Conservation (phyloP, 1,140 invertebrate species). For the Danaus plexippus region DNA sequence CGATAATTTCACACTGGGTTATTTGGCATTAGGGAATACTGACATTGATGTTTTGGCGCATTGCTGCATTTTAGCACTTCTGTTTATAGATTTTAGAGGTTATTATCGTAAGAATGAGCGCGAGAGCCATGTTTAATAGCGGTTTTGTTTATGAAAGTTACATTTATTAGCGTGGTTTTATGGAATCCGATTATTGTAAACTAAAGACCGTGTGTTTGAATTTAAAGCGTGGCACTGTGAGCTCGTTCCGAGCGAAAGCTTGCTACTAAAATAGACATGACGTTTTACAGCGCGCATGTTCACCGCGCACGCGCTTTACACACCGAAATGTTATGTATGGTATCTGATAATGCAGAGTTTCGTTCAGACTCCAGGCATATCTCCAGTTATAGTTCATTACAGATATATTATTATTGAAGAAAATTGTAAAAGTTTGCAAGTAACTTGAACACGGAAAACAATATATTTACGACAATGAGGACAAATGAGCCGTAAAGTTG, state of each 20-base stretch:
- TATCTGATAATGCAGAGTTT: too few species aligned
- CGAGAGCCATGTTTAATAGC: conserved; percentile 18
- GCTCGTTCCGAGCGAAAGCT: conserved; percentile 33
- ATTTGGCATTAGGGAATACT: conserved; percentile 50
- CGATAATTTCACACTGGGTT: conserved; percentile 42
- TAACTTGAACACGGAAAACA: too few species aligned
- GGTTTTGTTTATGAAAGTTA: conserved; percentile 15
- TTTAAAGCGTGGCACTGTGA: conserved; percentile 35
- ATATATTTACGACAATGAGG: too few species aligned
- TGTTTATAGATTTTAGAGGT: conserved; percentile 23
- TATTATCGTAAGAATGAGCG: conserved; percentile 13
- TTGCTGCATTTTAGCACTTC: conserved; percentile 52
- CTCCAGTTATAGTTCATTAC: too few species aligned
- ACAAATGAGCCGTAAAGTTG: too few species aligned
- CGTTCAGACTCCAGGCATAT: too few species aligned
- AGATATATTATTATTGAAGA: too few species aligned
- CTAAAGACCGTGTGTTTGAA: conserved; percentile 21
- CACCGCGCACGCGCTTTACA: conserved; percentile 40
- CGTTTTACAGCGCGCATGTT: conserved; percentile 51
- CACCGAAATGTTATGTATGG: not conserved
- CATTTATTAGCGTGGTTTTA: conserved; percentile 19
- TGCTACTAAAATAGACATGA: conserved; percentile 65
- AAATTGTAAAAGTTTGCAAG: too few species aligned
- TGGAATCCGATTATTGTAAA: conserved; percentile 14
- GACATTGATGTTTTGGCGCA: conserved; percentile 49